Conservation (phyloP, 1,140 invertebrate species). For the Aphis gossypii region DNA sequence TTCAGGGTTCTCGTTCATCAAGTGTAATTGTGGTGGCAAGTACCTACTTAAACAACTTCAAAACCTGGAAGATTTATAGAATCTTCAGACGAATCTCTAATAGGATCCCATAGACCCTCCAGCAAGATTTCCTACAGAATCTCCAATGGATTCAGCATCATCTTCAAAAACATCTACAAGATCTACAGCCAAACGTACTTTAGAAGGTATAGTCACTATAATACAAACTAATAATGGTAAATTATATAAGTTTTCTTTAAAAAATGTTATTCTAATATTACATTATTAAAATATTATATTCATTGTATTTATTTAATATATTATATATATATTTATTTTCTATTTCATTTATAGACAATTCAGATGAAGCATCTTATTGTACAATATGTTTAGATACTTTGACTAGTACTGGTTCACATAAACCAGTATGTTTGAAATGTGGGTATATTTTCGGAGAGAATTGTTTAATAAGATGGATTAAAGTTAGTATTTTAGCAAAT, state of each 20-base stretch:
- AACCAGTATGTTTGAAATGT: conserved; percentile 82
- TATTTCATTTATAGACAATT: neutral
- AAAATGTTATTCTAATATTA: neutral
- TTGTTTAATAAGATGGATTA: conserved; percentile 85
- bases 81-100: neutral
- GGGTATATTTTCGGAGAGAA: conserved; percentile 88
- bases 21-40: neutral
- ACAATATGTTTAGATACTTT: conserved; percentile 87
- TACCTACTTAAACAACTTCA: neutral
- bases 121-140: neutral
- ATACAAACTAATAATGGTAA: neutral
- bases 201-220: no score
- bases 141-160: neutral
- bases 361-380: conserved; percentile 75
- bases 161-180: neutral
- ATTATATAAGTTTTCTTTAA: neutral
- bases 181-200: neutral
- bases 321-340: neutral
- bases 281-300: neutral
- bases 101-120: neutral
- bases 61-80: neutral
- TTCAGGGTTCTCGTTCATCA: neutral
- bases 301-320: neutral
- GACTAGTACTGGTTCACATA: conserved; percentile 85
- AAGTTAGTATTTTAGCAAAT: conserved; percentile 56